Percentiles rank a stretch among this genome's conserved stretches.
Evolutionary conservation across 1,140 invertebrate species (phyloP).

Genomic region (Mizuhopecten yessoensis): DNA sequence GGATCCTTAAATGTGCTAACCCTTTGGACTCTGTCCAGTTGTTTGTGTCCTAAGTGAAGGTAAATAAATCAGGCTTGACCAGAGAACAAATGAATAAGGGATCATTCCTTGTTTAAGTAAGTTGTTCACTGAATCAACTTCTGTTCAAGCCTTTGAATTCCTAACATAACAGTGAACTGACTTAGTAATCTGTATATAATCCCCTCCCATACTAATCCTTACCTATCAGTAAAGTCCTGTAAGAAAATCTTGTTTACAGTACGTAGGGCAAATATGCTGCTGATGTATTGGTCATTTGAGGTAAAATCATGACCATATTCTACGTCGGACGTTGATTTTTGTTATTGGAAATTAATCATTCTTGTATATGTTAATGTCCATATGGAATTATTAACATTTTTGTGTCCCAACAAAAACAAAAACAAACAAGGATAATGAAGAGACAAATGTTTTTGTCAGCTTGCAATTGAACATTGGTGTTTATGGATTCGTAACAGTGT

Average conservation of each 20-base stretch:
- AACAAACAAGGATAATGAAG: too few species aligned
- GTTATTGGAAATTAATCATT: too few species aligned
- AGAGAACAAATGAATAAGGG: neutral
- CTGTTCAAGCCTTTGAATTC: neutral
- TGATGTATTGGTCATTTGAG: neutral
- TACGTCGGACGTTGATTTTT: too few species aligned
- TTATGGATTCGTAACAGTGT: too few species aligned
- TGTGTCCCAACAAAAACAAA: too few species aligned
- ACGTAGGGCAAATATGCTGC: neutral
- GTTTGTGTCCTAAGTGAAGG: neutral
- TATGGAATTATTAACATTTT: too few species aligned
- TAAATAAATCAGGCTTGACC: neutral
- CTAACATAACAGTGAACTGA: neutral
- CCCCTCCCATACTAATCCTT: neutral
- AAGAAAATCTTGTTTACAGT: neutral
- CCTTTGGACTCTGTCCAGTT: slow-evolving; percentile 22
- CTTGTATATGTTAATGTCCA: too few species aligned
- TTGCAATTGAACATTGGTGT: too few species aligned
- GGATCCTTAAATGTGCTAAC: too few species aligned
- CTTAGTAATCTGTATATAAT: neutral
- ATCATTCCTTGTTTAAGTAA: neutral
- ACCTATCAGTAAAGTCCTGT: neutral
- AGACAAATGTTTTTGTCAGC: too few species aligned
- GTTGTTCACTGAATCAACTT: neutral
- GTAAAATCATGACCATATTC: neutral